Conservation (phyloP, 2,888 invertebrate genomes). For the Branchipolynoe longqiensis region DNA sequence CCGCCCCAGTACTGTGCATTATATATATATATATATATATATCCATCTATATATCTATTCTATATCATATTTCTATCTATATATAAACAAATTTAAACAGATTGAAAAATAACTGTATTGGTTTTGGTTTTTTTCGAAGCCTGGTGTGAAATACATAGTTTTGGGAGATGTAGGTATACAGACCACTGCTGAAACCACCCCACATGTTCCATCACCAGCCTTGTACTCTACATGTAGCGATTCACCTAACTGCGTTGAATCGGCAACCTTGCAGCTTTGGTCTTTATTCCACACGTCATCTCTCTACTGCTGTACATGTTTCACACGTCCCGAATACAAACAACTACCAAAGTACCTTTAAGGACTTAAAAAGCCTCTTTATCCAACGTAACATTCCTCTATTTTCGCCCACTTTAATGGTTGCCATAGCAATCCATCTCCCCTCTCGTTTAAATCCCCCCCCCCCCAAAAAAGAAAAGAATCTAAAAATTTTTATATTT, state of each 20-base stretch:
- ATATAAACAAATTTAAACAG: conserved; percentile 55
- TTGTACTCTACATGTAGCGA: conserved; percentile 52
- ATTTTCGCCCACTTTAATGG: conserved; percentile 38
- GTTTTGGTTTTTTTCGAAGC: conserved; percentile 57
- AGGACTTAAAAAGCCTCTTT: too few species aligned
- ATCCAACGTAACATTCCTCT: not conserved
- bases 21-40: conserved; percentile 20
- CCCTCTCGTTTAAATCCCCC: too few species aligned
- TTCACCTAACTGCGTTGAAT: conserved; percentile 50
- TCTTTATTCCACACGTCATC: conserved; percentile 43
- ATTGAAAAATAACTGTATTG: conserved; percentile 56
- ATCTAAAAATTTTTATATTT: conserved; percentile 42
- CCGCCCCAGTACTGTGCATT: conserved; percentile 42
- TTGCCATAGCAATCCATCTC: conserved; percentile 48
- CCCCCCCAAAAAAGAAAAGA: conserved; percentile 31
- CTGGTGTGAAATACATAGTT: conserved; percentile 57
- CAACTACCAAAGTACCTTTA: too few species aligned
- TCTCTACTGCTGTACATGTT: conserved; percentile 53
- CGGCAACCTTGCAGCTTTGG: conserved; percentile 48
- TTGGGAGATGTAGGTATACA: conserved; percentile 56
- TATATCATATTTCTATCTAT: conserved; percentile 13
- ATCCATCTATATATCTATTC: not conserved
- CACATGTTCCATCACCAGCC: conserved; percentile 53
- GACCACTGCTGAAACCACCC: conserved; percentile 9
- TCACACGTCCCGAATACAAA: too few species aligned